Percentiles rank a stretch among this genome's conserved stretches.
Evolutionary conservation across 2,888 invertebrate genomes (phyloP).

Genomic region (Oxycera nigricornis): DNA sequence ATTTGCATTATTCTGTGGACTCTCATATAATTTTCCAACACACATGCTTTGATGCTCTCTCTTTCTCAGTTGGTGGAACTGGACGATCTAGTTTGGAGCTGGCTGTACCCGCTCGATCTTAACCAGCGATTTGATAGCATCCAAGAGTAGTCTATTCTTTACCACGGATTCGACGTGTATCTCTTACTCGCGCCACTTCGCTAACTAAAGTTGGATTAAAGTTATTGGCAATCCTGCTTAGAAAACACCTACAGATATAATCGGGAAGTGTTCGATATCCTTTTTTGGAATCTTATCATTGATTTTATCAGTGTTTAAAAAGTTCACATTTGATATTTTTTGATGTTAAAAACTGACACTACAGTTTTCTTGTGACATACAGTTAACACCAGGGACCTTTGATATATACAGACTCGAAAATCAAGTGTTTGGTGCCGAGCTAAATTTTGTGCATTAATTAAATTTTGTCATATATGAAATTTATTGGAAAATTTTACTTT

Average conservation of each 20-base stretch:
- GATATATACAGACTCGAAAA: neutral
- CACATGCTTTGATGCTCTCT: neutral
- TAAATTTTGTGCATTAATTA: neutral
- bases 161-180: slow-evolving; percentile 37
- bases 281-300: neutral
- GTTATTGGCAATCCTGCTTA: neutral
- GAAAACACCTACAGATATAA: neutral
- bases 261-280: slow-evolving; percentile 10
- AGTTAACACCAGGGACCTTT: neutral
- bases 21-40: slow-evolving; percentile 13
- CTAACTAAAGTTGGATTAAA: neutral
- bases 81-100: neutral
- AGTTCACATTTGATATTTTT: neutral
- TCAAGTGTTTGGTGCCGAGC: neutral
- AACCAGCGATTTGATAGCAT: slow-evolving; percentile 16
- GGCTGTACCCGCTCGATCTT: neutral
- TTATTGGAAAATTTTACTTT: slow-evolving; percentile 47
- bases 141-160: slow-evolving; percentile 27
- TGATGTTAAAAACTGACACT: too few relatives aligned
- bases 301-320: neutral
- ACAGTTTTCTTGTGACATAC: neutral
- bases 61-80: too few relatives aligned
- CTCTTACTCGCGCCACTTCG: neutral
- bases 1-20: slow-evolving; percentile 16
- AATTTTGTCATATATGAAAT: slow-evolving; percentile 42